These are phyloP conservation scores for Ichneumoninae sp. DNA, from an alignment of 2,888 invertebrate species.

Conservation along the genomic window DNA sequence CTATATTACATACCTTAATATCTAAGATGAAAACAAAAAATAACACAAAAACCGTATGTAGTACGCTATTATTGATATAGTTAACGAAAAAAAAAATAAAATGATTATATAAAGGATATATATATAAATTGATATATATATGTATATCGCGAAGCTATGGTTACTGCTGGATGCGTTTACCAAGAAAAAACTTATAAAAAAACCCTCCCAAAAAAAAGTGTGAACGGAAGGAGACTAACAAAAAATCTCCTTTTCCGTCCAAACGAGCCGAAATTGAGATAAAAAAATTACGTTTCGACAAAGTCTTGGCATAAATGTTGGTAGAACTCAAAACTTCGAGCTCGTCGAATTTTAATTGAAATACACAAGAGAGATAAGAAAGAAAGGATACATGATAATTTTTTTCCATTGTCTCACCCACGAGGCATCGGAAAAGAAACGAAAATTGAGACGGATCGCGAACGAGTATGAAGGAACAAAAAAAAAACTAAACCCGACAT, in stretches of 20 bases:
- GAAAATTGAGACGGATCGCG: conserved; percentile 13
- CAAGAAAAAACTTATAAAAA: conserved; percentile 62
- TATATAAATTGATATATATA: conserved; percentile 76
- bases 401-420: neutral
- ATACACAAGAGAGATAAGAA: conserved; percentile 48
- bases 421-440: neutral
- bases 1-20: conserved; percentile 83
- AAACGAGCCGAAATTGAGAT: conserved; percentile 38
- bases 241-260: conserved; percentile 47
- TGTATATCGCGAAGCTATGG: conserved; percentile 79
- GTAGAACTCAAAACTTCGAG: conserved; percentile 72
- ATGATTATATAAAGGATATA: conserved; percentile 74
- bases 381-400: neutral
- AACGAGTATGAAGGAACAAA: neutral
- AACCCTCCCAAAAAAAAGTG: conserved; percentile 29
- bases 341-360: conserved; percentile 72
- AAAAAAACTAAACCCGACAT: neutral
- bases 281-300: conserved; percentile 23
- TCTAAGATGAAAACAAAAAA: conserved; percentile 81
- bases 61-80: conserved; percentile 70
- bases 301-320: conserved; percentile 49
- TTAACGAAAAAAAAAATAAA: conserved; percentile 74
- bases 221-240: conserved; percentile 30
- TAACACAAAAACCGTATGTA: conserved; percentile 80
- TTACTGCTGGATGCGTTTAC: conserved; percentile 79